These are phyloP conservation scores for Rhyacophila evoluta DNA, from an alignment of 2,888 invertebrate genomes.

Conservation along the genomic window DNA sequence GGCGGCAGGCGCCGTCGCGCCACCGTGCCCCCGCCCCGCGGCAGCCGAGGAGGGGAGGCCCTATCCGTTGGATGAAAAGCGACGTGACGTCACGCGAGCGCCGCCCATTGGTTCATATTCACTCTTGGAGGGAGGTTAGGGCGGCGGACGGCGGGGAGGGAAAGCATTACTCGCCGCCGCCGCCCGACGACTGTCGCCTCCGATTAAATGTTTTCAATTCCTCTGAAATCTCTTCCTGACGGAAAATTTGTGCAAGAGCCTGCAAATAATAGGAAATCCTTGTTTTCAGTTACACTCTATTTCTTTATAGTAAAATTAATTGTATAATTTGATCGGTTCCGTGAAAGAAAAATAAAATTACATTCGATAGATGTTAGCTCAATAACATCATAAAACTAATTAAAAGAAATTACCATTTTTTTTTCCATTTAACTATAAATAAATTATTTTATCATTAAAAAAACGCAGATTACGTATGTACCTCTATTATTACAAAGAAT, in stretches of 20 bases:
- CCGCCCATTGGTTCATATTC: slow-evolving; percentile 55
- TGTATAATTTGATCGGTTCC: too few species aligned
- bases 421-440: too few species aligned
- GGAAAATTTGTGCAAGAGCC: slow-evolving; percentile 39
- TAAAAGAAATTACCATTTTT: too few species aligned
- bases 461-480: too few species aligned
- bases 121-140: slow-evolving; percentile 53
- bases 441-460: too few species aligned
- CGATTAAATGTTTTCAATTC: slow-evolving; percentile 52
- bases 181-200: slow-evolving; percentile 45
- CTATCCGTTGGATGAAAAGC: slow-evolving; percentile 59
- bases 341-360: too few species aligned
- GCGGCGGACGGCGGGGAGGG: slow-evolving; percentile 49
- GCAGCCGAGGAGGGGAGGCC: slow-evolving; percentile 59
- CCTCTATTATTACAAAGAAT: too few species aligned
- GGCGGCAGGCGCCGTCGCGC: slow-evolving; percentile 57
- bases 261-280: neutral
- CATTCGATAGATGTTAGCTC: too few species aligned
- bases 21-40: slow-evolving; percentile 68
- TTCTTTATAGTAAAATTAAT: too few species aligned
- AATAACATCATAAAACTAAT: too few species aligned
- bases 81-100: slow-evolving; percentile 59
- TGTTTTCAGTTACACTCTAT: neutral
- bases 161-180: slow-evolving; percentile 46
- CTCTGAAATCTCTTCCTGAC: slow-evolving; percentile 47